Percentiles rank a stretch among this genome's conserved stretches.
Evolutionary conservation across 1,140 invertebrate species (phyloP).

Genomic region (Nomia melanderi): DNA sequence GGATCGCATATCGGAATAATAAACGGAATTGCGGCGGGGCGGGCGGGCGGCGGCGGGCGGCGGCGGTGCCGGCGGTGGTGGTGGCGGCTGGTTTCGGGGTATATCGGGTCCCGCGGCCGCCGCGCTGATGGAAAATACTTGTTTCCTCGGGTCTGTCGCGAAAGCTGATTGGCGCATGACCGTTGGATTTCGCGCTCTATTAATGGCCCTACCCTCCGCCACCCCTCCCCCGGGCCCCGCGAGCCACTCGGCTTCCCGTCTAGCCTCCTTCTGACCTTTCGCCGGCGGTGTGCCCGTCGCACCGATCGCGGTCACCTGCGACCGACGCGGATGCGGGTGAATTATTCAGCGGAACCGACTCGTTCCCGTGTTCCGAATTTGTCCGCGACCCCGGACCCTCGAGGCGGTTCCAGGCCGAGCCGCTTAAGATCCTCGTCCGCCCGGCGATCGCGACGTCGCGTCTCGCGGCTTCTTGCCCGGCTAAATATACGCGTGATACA

Average conservation of each 20-base stretch:
- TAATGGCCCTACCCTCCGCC: constrained; percentile 45
- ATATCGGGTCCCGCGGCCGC: constrained; percentile 43
- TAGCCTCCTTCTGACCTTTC: constrained; percentile 20
- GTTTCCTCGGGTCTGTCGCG: constrained; percentile 73
- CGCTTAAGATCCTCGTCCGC: not conserved
- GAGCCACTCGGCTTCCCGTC: not conserved
- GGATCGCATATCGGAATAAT: constrained; percentile 40
- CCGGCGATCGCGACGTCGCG: not conserved
- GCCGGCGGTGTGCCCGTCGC: constrained; percentile 5
- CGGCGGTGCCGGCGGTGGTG: too few species aligned
- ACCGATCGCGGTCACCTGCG: too few species aligned
- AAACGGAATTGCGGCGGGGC: constrained; percentile 18
- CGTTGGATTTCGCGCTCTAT: constrained; percentile 61
- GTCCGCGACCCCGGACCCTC: not conserved
- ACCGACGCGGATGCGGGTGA: constrained; percentile 13
- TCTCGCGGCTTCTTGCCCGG: not conserved
- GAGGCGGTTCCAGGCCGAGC: not conserved
- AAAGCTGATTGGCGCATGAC: constrained; percentile 73
- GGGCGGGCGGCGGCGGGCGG: too few species aligned
- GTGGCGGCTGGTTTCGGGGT: constrained; percentile 20
- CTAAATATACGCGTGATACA: constrained; percentile 10
- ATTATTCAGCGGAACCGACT: constrained; percentile 37
- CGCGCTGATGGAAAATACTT: constrained; percentile 77
- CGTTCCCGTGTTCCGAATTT: too few species aligned
- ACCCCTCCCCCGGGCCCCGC: constrained; percentile 32